A percentile compares a stretch with the other conserved stretches of the same genome.
phyloP scores from a whole-genome alignment of 2,888 invertebrate species.

The Leptopilina drosophilae region DNA sequence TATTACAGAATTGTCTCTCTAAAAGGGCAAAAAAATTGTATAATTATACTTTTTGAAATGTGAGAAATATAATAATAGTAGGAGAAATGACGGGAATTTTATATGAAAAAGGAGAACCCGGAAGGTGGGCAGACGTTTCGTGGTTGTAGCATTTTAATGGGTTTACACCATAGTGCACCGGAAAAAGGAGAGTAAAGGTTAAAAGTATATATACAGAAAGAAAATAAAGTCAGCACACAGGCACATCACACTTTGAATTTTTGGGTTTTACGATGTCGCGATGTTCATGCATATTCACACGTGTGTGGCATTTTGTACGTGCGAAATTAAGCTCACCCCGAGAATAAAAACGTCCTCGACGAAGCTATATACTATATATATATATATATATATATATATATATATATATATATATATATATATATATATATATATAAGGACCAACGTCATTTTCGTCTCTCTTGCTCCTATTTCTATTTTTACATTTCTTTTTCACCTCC shows the following conservation, averaged over 20 bases:
- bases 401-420: conserved; percentile 23
- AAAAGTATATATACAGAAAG: neutral
- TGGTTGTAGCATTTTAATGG: conserved; percentile 62
- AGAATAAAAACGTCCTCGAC: conserved; percentile 65
- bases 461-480: conserved; percentile 48
- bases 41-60: too few species aligned
- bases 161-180: conserved; percentile 49
- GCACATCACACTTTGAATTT: conserved; percentile 34
- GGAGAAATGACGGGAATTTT: neutral
- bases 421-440: conserved; percentile 29
- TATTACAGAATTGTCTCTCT: too few species aligned
- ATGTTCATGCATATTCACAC: conserved; percentile 66
- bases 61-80: too few species aligned
- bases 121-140: conserved; percentile 58
- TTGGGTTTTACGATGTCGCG: conserved; percentile 36
- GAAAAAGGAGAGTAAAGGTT: conserved; percentile 7
- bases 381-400: conserved; percentile 43
- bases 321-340: conserved; percentile 59
- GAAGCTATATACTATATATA: conserved; percentile 21
- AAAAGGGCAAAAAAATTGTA: too few species aligned
- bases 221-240: conserved; percentile 17
- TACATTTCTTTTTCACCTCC: neutral
- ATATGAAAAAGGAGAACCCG: conserved; percentile 23
- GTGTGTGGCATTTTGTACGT: conserved; percentile 63
- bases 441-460: conserved; percentile 25